Conservation (phyloP, 2,113 vertebrate genomes). For the Trichomycterus rosablanca region DNA sequence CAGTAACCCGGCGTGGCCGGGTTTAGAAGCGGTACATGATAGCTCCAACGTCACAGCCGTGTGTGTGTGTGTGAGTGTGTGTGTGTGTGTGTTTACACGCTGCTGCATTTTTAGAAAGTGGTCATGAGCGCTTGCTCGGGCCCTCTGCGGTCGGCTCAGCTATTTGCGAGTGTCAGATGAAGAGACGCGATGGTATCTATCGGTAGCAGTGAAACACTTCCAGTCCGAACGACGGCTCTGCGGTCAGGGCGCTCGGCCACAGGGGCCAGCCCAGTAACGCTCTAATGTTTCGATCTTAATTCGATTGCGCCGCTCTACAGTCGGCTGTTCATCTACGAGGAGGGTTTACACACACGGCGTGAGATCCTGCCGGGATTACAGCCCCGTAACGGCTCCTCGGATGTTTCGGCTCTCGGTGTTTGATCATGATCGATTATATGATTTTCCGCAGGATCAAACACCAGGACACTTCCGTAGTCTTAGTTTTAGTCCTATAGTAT, state of each 20-base stretch:
- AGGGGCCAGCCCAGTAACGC: conserved; percentile 10
- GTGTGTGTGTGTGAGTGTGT: conserved; percentile 15
- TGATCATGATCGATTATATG: no score
- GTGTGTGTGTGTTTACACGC: conserved; percentile 22
- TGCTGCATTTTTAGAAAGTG: no score
- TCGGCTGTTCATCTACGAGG: no score
- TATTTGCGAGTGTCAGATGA: conserved; percentile 31
- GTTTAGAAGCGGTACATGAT: conserved; percentile 31
- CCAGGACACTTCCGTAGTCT: no score
- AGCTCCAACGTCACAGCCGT: conserved; percentile 4
- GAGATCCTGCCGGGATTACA: no score
- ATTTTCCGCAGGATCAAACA: no score
- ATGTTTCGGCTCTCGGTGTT: no score
- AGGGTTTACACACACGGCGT: no score
- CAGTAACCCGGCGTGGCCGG: conserved; percentile 23
- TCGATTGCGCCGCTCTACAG: not conserved
- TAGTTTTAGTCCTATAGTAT: no score
- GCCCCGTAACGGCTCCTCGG: no score
- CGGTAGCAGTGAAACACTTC: conserved; percentile 37
- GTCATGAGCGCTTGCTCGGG: conserved; percentile 10
- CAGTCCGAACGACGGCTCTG: conserved; percentile 11
- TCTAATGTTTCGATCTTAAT: conserved; percentile 17
- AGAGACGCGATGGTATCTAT: not conserved
- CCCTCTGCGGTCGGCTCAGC: conserved; percentile 27
- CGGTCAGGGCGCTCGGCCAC: not conserved